Conservation (phyloP, 2,888 invertebrate species). For the Mythimna albipuncta region DNA sequence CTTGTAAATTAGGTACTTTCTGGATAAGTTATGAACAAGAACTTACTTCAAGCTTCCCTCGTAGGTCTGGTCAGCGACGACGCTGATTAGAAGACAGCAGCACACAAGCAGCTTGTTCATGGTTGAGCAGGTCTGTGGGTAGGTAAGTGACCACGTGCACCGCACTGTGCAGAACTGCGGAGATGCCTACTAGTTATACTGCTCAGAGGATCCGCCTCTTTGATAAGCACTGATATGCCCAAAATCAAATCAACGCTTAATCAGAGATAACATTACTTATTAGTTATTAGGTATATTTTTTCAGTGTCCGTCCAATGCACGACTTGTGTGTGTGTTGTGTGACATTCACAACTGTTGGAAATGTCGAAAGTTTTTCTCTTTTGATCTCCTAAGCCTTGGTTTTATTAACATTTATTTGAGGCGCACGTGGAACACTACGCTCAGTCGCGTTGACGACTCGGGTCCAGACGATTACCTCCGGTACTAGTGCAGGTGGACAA, state of each 20-base stretch:
- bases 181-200: conserved; percentile 31
- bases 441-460: too few species aligned
- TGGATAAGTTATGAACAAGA: neutral
- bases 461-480: too few species aligned
- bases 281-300: neutral
- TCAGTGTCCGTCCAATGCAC: neutral
- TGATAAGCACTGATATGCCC: conserved; percentile 31
- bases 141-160: neutral
- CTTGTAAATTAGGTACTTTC: neutral
- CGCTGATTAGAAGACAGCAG: conserved; percentile 39
- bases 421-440: too few species aligned
- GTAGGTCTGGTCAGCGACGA: conserved; percentile 25
- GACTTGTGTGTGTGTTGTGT: neutral
- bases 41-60: conserved; percentile 7
- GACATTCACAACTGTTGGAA: neutral
- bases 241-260: conserved; percentile 9
- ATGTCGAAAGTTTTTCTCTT: neutral
- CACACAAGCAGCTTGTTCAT: conserved; percentile 36
- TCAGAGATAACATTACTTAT: conserved; percentile 16
- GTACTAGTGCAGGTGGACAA: too few species aligned
- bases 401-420: too few species aligned
- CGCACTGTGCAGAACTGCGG: conserved; percentile 7
- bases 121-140: neutral
- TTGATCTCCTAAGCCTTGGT: neutral
- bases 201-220: conserved; percentile 10